Evolutionary conservation across 2,797 vertebrate species (phyloP).

Genomic region (Poecile montanus): DNA sequence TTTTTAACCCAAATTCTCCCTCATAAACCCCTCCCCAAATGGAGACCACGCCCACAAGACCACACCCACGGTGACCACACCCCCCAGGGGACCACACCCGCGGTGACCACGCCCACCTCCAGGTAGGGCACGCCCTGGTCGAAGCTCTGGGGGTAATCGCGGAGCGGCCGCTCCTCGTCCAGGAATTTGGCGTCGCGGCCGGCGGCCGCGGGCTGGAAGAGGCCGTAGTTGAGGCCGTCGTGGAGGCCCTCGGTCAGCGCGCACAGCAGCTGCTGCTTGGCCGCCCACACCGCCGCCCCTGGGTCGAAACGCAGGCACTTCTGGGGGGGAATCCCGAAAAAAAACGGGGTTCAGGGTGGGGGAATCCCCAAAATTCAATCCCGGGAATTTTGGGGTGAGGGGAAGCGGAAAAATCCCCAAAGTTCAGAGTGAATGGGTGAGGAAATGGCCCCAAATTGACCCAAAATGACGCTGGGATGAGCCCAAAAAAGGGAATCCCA

Average conservation of each 20-base stretch:
- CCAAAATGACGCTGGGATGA: too few relatives aligned
- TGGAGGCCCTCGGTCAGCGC: conserved; percentile 91
- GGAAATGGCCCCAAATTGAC: too few relatives aligned
- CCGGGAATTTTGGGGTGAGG: too few relatives aligned
- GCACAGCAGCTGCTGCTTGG: conserved; percentile 94
- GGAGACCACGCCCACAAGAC: too few relatives aligned
- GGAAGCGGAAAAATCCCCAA: too few relatives aligned
- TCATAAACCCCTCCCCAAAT: too few relatives aligned
- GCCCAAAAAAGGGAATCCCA: too few relatives aligned
- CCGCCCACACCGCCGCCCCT: conserved; percentile 92
- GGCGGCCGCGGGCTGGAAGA: conserved; percentile 92
- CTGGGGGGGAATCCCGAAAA: conserved; percentile 58
- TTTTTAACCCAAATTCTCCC: too few relatives aligned
- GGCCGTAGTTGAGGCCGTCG: conserved; percentile 93
- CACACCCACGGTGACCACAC: neutral
- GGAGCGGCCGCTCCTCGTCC: conserved; percentile 91
- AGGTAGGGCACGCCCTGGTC: conserved; percentile 14
- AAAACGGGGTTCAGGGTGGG: neutral
- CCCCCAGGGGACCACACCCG: neutral
- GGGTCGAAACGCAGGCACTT: conserved; percentile 95
- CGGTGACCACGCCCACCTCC: neutral
- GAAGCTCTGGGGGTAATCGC: conserved; percentile 71
- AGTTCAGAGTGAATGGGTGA: too few relatives aligned
- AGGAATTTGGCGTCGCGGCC: conserved; percentile 93
- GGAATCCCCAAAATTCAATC: too few relatives aligned